A percentile compares a stretch with the other conserved stretches of the same genome.
Evolutionary conservation across 2,113 vertebrate species (phyloP).

Genomic region (Cercocebus atys): DNA sequence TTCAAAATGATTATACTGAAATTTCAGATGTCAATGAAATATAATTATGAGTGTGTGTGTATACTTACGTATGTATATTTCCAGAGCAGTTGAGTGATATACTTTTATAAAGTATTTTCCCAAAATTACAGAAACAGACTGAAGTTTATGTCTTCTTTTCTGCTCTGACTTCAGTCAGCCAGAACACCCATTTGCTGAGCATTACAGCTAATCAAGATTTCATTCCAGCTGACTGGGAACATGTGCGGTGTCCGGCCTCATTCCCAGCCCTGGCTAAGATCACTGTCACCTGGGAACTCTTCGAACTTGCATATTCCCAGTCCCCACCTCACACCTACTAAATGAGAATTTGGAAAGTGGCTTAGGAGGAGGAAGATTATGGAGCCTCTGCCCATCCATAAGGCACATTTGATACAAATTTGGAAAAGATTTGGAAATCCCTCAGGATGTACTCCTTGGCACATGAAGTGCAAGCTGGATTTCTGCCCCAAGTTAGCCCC

Average conservation of each 20-base stretch:
- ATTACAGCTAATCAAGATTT: neutral
- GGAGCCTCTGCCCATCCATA: neutral
- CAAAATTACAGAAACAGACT: neutral
- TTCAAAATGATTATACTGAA: slow-evolving; percentile 3
- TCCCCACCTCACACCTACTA: neutral
- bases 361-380: neutral
- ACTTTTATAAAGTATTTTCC: slow-evolving; percentile 10
- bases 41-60: neutral
- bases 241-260: neutral
- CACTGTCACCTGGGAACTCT: slow-evolving; percentile 33
- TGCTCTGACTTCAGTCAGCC: neutral
- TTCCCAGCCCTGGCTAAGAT: slow-evolving; percentile 6
- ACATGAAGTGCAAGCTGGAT: neutral
- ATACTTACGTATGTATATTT: neutral
- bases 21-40: neutral
- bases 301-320: neutral
- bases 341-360: neutral
- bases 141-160: neutral
- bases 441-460: neutral
- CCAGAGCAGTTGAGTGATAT: neutral
- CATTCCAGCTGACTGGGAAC: neutral
- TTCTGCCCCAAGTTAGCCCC: neutral
- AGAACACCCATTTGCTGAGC: neutral
- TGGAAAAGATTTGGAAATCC: neutral
- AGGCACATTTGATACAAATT: neutral